Percentiles rank a stretch among this genome's conserved stretches.
Conservation (phyloP, 37 sponge, comb jelly and placozoan species). For the Hexactinellida sp. region DNA sequence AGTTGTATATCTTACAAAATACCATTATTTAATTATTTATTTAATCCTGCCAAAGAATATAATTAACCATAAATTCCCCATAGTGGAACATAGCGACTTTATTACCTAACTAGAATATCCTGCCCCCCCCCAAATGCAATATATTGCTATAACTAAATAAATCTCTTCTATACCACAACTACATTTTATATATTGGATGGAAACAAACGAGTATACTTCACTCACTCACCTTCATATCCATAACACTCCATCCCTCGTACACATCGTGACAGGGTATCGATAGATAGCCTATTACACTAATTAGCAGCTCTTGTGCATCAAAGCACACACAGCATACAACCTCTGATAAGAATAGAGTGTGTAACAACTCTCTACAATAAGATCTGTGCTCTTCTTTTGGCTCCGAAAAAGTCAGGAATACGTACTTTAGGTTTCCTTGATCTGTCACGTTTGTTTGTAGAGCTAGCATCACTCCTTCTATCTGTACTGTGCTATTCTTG, state of each 20-base stretch:
- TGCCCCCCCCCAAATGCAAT: too few relatives aligned
- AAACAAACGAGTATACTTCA: not conserved
- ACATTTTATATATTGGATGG: not conserved
- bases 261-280: not conserved
- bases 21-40: too few relatives aligned
- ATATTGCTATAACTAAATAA: too few relatives aligned
- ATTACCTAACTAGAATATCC: too few relatives aligned
- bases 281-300: not conserved
- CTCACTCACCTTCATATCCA: not conserved
- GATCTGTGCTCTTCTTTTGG: not conserved
- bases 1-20: too few relatives aligned
- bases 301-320: slow-evolving; percentile 10
- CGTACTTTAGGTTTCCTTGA: not conserved
- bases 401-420: not conserved
- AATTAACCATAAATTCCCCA: too few relatives aligned
- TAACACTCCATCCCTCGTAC: not conserved
- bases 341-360: not conserved
- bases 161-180: too few relatives aligned
- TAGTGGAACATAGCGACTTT: too few relatives aligned
- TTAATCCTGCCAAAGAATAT: too few relatives aligned
- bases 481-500: not conserved
- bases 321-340: not conserved
- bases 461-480: not conserved
- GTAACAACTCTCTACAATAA: not conserved
- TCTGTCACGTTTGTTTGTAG: not conserved